These are phyloP conservation scores for Spizella passerina DNA, from an alignment of 2,797 vertebrate species.

Conservation along the genomic window DNA sequence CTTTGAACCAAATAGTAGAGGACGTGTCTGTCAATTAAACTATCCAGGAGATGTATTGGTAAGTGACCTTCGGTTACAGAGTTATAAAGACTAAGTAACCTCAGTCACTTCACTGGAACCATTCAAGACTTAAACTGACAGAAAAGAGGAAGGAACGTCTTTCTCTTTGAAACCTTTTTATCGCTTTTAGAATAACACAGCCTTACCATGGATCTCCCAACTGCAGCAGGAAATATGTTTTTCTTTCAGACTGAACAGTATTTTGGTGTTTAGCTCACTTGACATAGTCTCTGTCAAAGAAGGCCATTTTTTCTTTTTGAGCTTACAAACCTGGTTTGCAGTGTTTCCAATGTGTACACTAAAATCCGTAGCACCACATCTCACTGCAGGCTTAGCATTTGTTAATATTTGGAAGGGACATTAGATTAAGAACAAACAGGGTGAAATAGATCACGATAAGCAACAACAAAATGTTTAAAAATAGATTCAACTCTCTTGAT, in stretches of 20 bases:
- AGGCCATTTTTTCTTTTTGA: background rate
- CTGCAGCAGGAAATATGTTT: background rate
- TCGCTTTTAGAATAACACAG: background rate
- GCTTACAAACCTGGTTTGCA: background rate
- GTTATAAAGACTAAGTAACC: background rate
- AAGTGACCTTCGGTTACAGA: background rate
- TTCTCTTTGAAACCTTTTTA: background rate
- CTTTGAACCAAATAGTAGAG: constrained; percentile 4
- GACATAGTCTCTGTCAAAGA: background rate
- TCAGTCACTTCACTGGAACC: constrained; percentile 17
- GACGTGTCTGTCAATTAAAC: background rate
- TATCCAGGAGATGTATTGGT: background rate
- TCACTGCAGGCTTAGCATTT: background rate
- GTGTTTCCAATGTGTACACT: background rate
- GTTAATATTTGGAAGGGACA: background rate
- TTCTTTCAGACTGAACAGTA: background rate
- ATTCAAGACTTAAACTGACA: constrained; percentile 8
- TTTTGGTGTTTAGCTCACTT: background rate
- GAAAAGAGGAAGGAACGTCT: background rate
- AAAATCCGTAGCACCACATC: background rate
- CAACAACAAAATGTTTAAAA: background rate
- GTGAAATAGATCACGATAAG: background rate
- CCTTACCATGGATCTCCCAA: background rate
- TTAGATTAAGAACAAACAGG: background rate
- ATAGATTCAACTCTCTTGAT: background rate